Conservation (phyloP, 1,140 invertebrate species). For the Drosophila lacertosa region DNA sequence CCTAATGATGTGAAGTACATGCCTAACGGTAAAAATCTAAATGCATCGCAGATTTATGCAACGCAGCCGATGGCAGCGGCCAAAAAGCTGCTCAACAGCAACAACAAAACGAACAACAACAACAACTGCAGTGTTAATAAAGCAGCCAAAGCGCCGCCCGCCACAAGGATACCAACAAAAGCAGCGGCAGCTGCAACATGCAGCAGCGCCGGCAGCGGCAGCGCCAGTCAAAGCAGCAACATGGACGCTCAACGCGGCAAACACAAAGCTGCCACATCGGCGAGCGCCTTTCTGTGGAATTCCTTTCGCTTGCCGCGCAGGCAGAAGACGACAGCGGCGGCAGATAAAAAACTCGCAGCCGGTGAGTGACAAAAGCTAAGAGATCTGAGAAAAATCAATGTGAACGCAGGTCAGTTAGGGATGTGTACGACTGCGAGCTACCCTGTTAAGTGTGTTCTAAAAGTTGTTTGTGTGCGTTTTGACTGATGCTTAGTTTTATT, state of each 20-base stretch:
- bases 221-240: conserved; percentile 8
- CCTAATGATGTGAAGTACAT: conserved; percentile 71
- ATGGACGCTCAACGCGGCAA: conserved; percentile 39
- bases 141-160: conserved; percentile 29
- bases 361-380: conserved; percentile 30
- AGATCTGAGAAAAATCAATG: conserved; percentile 28
- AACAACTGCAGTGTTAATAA: conserved; percentile 33
- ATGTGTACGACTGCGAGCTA: background rate
- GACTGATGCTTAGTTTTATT: too few species aligned
- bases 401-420: background rate
- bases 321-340: conserved; percentile 43
- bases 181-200: conserved; percentile 6
- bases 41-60: conserved; percentile 27
- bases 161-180: conserved; percentile 69
- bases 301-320: conserved; percentile 81
- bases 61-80: conserved; percentile 11
- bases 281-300: conserved; percentile 75
- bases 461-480: too few species aligned
- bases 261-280: conserved; percentile 35
- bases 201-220: background rate
- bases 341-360: conserved; percentile 38
- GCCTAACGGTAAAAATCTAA: conserved; percentile 57
- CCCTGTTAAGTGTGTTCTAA: conserved; percentile 15
- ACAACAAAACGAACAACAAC: conserved; percentile 47
- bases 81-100: conserved; percentile 62